Evolutionary conservation across 2,797 vertebrate species (phyloP).

Genomic region (Linurgus olivaceus): DNA sequence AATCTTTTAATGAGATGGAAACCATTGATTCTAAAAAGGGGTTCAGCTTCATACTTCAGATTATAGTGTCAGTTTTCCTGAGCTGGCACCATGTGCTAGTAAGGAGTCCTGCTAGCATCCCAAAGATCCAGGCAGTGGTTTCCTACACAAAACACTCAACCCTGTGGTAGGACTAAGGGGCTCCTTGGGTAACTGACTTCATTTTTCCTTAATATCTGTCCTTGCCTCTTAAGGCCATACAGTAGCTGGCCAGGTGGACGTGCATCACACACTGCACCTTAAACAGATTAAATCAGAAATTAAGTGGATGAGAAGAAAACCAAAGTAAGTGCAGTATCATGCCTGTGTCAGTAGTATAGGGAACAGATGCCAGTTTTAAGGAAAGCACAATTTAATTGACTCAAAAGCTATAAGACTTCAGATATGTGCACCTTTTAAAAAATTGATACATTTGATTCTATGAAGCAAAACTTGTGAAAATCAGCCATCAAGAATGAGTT

Average conservation of each 20-base stretch:
- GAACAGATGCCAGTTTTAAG: not conserved
- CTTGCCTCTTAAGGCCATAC: not conserved
- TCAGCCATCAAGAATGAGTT: not conserved
- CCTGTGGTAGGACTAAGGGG: not conserved
- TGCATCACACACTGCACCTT: not conserved
- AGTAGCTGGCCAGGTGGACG: not conserved
- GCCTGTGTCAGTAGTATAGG: not conserved
- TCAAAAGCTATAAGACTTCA: not conserved
- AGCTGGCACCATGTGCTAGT: not conserved
- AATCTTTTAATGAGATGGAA: not conserved
- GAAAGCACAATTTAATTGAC: not conserved
- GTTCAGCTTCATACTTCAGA: not conserved
- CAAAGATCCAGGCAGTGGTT: not conserved
- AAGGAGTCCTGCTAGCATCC: not conserved
- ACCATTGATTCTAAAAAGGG: not conserved
- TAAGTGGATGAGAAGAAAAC: not conserved
- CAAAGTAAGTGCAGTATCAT: not conserved
- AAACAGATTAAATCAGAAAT: not conserved
- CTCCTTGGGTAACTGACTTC: not conserved
- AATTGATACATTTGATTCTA: not conserved
- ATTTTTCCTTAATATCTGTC: not conserved
- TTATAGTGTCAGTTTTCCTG: not conserved
- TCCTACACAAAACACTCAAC: not conserved
- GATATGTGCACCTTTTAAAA: not conserved
- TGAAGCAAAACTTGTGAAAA: not conserved